Base-by-base conservation (phyloP, 2,797 vertebrate species). In the Alosa sapidissima region DNA sequence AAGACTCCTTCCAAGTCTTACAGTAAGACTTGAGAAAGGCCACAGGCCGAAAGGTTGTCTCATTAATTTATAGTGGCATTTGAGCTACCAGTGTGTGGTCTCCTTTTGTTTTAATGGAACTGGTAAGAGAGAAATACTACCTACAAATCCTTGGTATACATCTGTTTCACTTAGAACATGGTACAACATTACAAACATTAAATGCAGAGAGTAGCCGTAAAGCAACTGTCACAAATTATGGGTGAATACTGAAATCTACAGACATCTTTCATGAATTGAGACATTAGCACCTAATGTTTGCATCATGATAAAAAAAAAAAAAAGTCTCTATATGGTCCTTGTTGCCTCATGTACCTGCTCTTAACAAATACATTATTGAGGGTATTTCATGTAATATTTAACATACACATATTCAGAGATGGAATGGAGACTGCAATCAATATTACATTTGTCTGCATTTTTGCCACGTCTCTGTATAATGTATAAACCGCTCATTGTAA, bases 331-430 rank as follows among this genome's bases (percentile, higher is more conserved):
- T 81, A 81, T 78, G 41, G 60, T 58, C 10, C 33, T 55, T 48
- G 81, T 3, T 19, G 45, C 28, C 14, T 62, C 65, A 36, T 75
- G 83, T 60, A 82, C 84, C 52, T 60, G 86, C 86, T 86, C 82
- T 86, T 86, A 82, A 47, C 21, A 72, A 28, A 82, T 86, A 11
- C 36, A 86, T 86, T 81, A 84, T 86, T 86, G 52, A 86, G 3
- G 21, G 28, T 48, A 51, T 54, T 55, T 55, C 47, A 81, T 86
- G 24, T 8, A 86, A 75, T 84, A 86, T 81, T 86, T 75, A 84
- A 55, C 48, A 54, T 24, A 9, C 3, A 55, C 21, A 47, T 84
- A 84, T 81, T 36, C 81, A 49, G 45, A 83, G 81, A 55, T 2
- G 24, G 72, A 84, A 78, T 21, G 51, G 55, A 16, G 41, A 21